These are phyloP conservation scores for Litoditis marina DNA, from an alignment of 2,888 invertebrate genomes.

Conservation along the genomic window DNA sequence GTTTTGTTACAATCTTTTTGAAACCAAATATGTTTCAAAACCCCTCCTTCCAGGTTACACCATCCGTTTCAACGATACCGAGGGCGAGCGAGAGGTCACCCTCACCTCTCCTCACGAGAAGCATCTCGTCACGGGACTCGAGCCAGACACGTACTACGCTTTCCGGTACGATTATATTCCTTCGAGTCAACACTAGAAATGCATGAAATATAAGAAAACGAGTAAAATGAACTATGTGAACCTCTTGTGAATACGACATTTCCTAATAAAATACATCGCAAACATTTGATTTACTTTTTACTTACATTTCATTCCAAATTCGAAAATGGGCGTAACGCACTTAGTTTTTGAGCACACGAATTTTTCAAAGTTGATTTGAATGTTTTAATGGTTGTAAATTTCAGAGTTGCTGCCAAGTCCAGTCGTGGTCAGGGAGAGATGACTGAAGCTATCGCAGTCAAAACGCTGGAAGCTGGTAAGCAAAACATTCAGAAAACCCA, in stretches of 20 bases:
- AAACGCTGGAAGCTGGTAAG: slow-evolving; percentile 72
- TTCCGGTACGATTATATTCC: slow-evolving; percentile 65
- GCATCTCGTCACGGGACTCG: slow-evolving; percentile 78
- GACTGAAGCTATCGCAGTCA: slow-evolving; percentile 85
- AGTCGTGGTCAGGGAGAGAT: slow-evolving; percentile 90
- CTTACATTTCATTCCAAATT: background rate
- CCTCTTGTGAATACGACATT: background rate
- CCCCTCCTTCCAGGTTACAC: slow-evolving; percentile 82
- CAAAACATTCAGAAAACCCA: background rate
- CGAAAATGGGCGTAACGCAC: too few species aligned
- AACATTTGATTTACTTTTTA: too few species aligned
- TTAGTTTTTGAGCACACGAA: too few species aligned
- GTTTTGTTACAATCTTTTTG: too few species aligned
- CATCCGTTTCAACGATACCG: slow-evolving; percentile 80
- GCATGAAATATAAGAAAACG: too few species aligned
- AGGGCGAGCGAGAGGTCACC: slow-evolving; percentile 44
- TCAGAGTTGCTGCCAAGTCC: slow-evolving; percentile 91
- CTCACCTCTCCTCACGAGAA: slow-evolving; percentile 48
- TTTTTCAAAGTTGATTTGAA: background rate
- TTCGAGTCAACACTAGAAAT: too few species aligned
- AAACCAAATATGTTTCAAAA: background rate
- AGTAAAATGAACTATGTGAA: background rate
- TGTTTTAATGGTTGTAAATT: slow-evolving; percentile 65
- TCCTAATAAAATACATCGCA: too few species aligned
- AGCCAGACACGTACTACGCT: slow-evolving; percentile 92